Evolutionary conservation across 2,888 invertebrate species (phyloP).

Genomic region (Aelia acuminata): DNA sequence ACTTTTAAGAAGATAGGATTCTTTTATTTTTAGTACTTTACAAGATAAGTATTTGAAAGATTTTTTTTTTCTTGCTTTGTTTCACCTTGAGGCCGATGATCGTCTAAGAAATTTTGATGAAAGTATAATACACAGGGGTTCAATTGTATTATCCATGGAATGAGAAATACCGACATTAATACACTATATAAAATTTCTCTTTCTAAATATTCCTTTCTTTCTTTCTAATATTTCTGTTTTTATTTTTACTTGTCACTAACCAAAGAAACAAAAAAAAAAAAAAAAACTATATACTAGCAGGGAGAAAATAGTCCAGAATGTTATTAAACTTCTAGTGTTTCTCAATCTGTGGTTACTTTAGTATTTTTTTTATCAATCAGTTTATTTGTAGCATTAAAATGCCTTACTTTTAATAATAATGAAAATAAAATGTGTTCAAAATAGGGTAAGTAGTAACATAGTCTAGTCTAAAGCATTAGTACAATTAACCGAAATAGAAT

Average conservation of each 20-base stretch:
- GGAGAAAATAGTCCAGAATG: constrained; percentile 13
- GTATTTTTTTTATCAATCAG: neutral
- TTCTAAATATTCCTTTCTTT: neutral
- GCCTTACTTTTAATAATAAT: constrained; percentile 56
- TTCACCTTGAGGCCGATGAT: no score
- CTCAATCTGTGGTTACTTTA: constrained; percentile 43
- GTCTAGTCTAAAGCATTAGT: constrained; percentile 64
- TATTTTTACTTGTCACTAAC: neutral
- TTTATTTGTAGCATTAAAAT: constrained; percentile 42
- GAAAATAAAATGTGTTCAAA: constrained; percentile 59
- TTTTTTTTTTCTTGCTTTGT: no score
- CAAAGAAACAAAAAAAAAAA: neutral
- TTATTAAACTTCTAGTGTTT: constrained; percentile 30
- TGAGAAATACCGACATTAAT: constrained; percentile 28
- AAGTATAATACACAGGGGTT: neutral
- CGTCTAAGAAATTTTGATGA: neutral
- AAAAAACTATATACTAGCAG: no score
- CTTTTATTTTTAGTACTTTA: no score
- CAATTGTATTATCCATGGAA: constrained; percentile 40
- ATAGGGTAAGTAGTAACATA: constrained; percentile 62
- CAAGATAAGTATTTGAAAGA: no score
- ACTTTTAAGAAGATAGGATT: no score
- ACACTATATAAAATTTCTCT: neutral
- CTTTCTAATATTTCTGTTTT: constrained; percentile 15
- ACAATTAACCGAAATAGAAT: constrained; percentile 62